Percentiles rank a stretch among this genome's conserved stretches.
These are phyloP conservation scores for Cyphomyrus plagiostoma DNA, from an alignment of 2,113 vertebrate species.

Conservation along the genomic window DNA sequence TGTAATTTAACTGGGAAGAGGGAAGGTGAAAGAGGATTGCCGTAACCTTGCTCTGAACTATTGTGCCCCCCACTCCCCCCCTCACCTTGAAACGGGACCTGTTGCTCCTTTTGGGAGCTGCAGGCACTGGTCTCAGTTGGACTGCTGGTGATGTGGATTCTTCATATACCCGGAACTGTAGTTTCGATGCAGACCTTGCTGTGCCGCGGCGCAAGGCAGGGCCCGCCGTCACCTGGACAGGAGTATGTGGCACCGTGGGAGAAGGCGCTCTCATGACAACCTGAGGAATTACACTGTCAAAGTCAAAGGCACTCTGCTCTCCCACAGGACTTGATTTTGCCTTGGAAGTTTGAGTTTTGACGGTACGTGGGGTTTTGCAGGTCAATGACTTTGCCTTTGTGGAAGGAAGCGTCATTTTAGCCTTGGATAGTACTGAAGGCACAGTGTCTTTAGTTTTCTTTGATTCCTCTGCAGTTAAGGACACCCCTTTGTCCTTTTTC, in stretches of 20 bases:
- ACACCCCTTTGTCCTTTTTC: conserved; percentile 26
- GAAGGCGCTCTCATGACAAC: conserved; percentile 30
- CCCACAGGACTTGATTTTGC: conserved; percentile 22
- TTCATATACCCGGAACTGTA: conserved; percentile 72
- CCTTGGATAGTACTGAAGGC: conserved; percentile 31
- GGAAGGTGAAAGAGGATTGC: background rate
- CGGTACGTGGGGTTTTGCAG: conserved; percentile 47
- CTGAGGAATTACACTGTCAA: conserved; percentile 46
- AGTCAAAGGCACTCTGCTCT: conserved; percentile 44
- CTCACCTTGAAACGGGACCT: conserved; percentile 71
- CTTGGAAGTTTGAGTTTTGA: conserved; percentile 10
- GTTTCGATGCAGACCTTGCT: conserved; percentile 34
- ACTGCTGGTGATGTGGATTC: conserved; percentile 50
- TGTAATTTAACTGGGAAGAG: background rate
- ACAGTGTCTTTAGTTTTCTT: background rate
- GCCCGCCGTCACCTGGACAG: conserved; percentile 35
- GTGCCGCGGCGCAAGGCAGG: conserved; percentile 29
- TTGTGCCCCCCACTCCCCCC: background rate
- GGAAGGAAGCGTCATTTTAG: conserved; percentile 25
- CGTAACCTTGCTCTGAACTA: background rate
- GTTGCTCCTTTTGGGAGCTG: conserved; percentile 67
- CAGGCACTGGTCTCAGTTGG: conserved; percentile 50
- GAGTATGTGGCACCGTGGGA: conserved; percentile 49
- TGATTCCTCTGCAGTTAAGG: background rate
- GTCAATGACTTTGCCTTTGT: conserved; percentile 34